A percentile compares a stretch with the other conserved stretches of the same genome.
These are phyloP conservation scores for Acrocephalus scirpaceus DNA, from an alignment of 2,797 vertebrate species.

Conservation along the genomic window DNA sequence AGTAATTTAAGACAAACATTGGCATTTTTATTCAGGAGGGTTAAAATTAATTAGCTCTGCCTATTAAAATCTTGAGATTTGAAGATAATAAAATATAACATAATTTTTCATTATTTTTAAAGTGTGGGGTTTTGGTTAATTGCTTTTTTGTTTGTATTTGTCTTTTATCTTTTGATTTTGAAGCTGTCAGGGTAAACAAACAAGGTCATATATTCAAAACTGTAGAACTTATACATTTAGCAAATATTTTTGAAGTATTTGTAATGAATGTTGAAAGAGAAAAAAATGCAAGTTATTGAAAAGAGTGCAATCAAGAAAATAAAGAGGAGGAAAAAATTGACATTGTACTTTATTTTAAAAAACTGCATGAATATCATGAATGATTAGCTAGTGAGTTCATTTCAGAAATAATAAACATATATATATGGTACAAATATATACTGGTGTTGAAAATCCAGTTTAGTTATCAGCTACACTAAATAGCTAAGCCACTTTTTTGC, in stretches of 20 bases:
- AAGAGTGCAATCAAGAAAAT: neutral
- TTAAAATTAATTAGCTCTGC: neutral
- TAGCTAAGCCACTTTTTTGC: neutral
- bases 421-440: neutral
- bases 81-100: neutral
- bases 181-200: neutral
- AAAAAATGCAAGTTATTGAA: neutral
- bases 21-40: neutral
- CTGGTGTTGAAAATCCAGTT: neutral
- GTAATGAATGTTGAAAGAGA: neutral
- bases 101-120: neutral
- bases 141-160: neutral
- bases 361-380: fast-evolving
- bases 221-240: neutral
- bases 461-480: neutral
- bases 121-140: fast-evolving
- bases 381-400: neutral
- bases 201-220: neutral
- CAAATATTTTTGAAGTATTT: neutral
- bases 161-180: neutral
- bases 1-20: neutral
- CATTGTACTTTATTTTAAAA: neutral
- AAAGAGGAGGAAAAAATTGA: neutral
- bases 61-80: neutral
- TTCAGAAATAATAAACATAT: neutral